Evolutionary conservation across 2,113 vertebrate species (phyloP).

Genomic region (Chlamydotis undulata): DNA sequence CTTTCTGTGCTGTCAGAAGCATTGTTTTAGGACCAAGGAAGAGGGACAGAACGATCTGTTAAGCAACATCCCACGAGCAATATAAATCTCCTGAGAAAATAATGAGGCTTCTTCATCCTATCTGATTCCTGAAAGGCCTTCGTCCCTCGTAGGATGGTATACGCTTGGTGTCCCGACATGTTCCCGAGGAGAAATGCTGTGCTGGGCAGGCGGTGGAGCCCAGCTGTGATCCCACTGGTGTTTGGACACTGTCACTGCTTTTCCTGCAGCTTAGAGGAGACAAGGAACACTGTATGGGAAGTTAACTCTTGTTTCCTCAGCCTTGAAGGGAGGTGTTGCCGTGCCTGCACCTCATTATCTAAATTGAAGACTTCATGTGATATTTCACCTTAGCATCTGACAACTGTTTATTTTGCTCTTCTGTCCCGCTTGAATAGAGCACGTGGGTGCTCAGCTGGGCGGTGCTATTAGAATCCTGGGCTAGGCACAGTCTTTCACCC

Average conservation of each 20-base stretch:
- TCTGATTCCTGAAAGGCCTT: constrained; percentile 32
- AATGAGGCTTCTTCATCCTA: constrained; percentile 7
- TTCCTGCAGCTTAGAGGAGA: neutral
- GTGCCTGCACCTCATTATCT: neutral
- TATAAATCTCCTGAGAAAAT: constrained; percentile 60
- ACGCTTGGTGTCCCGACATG: neutral
- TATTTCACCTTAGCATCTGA: neutral
- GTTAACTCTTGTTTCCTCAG: neutral
- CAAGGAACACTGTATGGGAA: neutral
- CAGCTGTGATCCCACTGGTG: neutral
- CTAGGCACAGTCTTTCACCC: neutral
- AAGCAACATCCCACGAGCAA: constrained; percentile 19
- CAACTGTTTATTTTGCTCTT: neutral
- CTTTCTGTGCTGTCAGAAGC: constrained; percentile 37
- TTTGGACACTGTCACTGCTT: neutral
- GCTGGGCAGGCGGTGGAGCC: neutral
- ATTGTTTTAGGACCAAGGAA: constrained; percentile 39
- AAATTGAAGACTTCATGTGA: neutral
- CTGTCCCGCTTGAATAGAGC: neutral
- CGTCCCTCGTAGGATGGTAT: neutral
- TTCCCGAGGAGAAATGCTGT: neutral
- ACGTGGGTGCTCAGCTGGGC: neutral
- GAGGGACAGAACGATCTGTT: constrained; percentile 34
- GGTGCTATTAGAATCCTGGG: neutral
- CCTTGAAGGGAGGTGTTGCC: neutral